Evolutionary conservation across 2,888 invertebrate genomes (phyloP).

Genomic region (Epinotia bilunana): DNA sequence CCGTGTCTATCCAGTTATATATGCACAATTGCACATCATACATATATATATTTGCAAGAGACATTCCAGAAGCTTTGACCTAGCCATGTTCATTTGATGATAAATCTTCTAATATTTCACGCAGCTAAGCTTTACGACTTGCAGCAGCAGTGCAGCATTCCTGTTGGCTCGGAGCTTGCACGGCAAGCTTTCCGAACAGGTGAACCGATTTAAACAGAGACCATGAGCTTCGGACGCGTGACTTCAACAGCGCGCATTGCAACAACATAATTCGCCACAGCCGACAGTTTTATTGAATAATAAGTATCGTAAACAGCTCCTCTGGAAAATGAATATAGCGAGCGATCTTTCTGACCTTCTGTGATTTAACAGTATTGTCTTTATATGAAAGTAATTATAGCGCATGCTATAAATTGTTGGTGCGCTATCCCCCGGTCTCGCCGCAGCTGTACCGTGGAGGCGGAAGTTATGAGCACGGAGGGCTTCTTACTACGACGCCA

Average conservation of each 20-base stretch:
- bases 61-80: conserved; percentile 16
- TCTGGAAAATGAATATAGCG: conserved; percentile 57
- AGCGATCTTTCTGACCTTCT: conserved; percentile 59
- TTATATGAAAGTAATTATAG: conserved; percentile 69
- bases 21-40: background rate
- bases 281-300: conserved; percentile 73
- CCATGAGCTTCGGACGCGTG: conserved; percentile 42
- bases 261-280: conserved; percentile 58
- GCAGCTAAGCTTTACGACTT: conserved; percentile 14
- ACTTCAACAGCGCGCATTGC: conserved; percentile 47
- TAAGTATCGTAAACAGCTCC: conserved; percentile 67
- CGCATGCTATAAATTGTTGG: conserved; percentile 61
- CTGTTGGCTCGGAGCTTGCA: conserved; percentile 6
- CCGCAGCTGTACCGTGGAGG: conserved; percentile 4
- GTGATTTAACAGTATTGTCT: conserved; percentile 70
- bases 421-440: conserved; percentile 47
- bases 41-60: conserved; percentile 1
- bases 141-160: conserved; percentile 8
- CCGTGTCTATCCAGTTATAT: background rate
- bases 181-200: conserved; percentile 18
- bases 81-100: conserved; percentile 14
- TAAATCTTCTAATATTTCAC: conserved; percentile 19
- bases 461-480: conserved; percentile 30
- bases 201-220: conserved; percentile 41
- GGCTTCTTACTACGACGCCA: conserved; percentile 52